Evolutionary conservation across 1,140 invertebrate species (phyloP).

Genomic region (Lasioglossum albipes): DNA sequence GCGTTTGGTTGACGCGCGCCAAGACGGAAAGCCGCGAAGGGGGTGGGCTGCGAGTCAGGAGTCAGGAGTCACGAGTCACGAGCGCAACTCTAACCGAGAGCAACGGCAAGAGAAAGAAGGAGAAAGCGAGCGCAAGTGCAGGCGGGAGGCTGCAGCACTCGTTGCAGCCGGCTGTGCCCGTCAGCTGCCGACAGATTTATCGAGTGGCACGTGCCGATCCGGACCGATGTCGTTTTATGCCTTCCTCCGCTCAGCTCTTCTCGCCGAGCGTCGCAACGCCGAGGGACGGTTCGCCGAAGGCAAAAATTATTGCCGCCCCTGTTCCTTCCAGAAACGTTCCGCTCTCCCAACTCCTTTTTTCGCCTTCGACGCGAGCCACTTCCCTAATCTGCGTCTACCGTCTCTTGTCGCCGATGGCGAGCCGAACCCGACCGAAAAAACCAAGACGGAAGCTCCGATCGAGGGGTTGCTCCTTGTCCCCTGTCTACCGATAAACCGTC

Average conservation of each 20-base stretch:
- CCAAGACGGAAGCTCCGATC: too few relatives aligned
- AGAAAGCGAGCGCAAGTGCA: conserved; percentile 62
- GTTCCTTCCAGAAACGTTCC: conserved; percentile 17
- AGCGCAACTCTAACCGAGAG: background rate
- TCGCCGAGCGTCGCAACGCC: conserved; percentile 34
- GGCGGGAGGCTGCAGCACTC: conserved; percentile 37
- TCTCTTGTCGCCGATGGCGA: background rate
- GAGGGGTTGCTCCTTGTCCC: too few relatives aligned
- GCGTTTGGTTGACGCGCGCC: background rate
- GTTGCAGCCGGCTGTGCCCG: conserved; percentile 73
- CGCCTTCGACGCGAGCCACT: background rate
- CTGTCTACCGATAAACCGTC: too few relatives aligned
- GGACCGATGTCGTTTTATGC: conserved; percentile 73
- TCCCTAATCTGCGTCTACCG: background rate
- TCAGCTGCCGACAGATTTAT: conserved; percentile 81
- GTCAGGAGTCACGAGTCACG: background rate
- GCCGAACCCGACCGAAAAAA: too few relatives aligned
- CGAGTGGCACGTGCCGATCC: conserved; percentile 80
- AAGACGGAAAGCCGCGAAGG: background rate
- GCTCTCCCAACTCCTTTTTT: too few relatives aligned
- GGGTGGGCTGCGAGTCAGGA: background rate
- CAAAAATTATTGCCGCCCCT: conserved; percentile 52
- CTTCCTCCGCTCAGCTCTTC: conserved; percentile 63
- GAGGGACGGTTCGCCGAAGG: conserved; percentile 58
- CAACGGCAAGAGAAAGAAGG: conserved; percentile 4